These are phyloP conservation scores for Drosophila monieri DNA, from an alignment of 2,888 invertebrate species.

Conservation along the genomic window DNA sequence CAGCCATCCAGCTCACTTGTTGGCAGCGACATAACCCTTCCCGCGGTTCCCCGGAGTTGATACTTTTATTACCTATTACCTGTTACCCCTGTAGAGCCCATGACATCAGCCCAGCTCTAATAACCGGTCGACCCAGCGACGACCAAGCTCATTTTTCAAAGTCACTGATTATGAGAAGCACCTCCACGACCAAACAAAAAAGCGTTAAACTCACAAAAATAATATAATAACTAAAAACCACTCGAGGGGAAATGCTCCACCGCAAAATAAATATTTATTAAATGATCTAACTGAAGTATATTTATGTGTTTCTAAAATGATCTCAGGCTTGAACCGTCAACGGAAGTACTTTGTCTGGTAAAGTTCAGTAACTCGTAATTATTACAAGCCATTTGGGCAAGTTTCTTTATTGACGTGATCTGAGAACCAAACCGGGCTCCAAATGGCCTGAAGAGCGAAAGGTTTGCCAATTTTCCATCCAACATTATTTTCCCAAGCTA, in stretches of 20 bases:
- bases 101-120: constrained; percentile 71
- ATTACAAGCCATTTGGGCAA: constrained; percentile 26
- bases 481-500: constrained; percentile 37
- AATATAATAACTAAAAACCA: constrained; percentile 28
- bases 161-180: constrained; percentile 52
- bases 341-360: constrained; percentile 41
- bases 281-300: constrained; percentile 52
- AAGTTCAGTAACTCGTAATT: constrained; percentile 13
- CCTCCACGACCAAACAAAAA: constrained; percentile 23
- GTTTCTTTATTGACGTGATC: constrained; percentile 7
- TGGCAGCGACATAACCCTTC: constrained; percentile 28
- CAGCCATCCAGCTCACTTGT: constrained; percentile 33
- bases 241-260: constrained; percentile 28
- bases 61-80: constrained; percentile 37
- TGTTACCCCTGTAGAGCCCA: constrained; percentile 37
- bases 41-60: constrained; percentile 45
- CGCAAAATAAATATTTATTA: constrained; percentile 64
- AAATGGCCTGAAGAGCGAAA: constrained; percentile 7
- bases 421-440: constrained; percentile 5
- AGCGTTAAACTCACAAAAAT: constrained; percentile 43
- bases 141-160: constrained; percentile 65
- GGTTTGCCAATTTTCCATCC: constrained; percentile 37
- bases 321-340: constrained; percentile 18
- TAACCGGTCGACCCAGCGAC: constrained; percentile 65
- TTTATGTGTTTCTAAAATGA: constrained; percentile 26